Evolutionary conservation across 2,113 vertebrate genomes (phyloP).

Genomic region (Cettia cetti): DNA sequence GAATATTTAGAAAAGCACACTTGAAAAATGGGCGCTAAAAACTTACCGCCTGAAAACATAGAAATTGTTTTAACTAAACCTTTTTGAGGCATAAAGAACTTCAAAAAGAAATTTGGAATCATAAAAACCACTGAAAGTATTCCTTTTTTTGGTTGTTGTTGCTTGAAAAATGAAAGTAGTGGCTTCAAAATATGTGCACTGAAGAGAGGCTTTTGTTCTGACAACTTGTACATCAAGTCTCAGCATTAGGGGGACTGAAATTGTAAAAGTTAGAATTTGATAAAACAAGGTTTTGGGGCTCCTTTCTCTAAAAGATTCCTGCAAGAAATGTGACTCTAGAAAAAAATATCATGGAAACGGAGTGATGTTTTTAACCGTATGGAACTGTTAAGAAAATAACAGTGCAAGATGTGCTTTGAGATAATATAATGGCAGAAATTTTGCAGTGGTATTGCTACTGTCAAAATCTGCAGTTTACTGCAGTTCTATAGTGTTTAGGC

Average conservation of each 20-base stretch:
- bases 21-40: neutral
- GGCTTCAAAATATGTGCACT: neutral
- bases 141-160: neutral
- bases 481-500: neutral
- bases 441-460: neutral
- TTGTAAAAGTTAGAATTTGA: conserved; percentile 3
- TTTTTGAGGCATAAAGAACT: neutral
- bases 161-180: conserved; percentile 22
- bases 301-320: neutral
- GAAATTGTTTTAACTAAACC: neutral
- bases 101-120: conserved; percentile 9
- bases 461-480: neutral
- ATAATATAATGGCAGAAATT: neutral
- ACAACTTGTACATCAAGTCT: conserved; percentile 30
- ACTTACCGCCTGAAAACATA: neutral
- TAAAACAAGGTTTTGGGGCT: conserved; percentile 15
- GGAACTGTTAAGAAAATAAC: neutral
- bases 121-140: neutral
- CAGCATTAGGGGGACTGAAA: conserved; percentile 8
- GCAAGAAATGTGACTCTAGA: neutral
- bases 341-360: neutral
- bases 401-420: neutral
- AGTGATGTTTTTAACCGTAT: neutral
- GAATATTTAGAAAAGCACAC: conserved; percentile 15
- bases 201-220: conserved; percentile 22